Evolutionary conservation across 2,888 invertebrate genomes (phyloP).

Genomic region (Invenusta paracnida): DNA sequence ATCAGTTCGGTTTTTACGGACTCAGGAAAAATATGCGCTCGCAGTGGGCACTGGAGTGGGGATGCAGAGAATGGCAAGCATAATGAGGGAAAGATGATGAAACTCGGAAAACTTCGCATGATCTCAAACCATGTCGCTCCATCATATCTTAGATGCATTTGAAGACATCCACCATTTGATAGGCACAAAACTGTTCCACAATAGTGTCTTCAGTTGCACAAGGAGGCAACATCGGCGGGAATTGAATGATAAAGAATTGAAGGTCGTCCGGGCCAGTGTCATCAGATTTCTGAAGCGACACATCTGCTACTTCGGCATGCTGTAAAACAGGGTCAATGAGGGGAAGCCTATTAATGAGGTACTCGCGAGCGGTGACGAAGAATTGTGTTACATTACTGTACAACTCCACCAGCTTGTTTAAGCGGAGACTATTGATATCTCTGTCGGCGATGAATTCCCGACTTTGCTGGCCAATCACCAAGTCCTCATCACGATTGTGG

Average conservation of each 20-base stretch:
- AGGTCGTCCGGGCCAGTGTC: background rate
- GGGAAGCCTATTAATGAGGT: background rate
- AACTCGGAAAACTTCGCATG: background rate
- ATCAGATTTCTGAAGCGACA: background rate
- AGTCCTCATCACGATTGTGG: background rate
- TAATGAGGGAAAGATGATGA: background rate
- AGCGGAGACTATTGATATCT: background rate
- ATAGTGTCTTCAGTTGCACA: too few relatives aligned
- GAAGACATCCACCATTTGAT: background rate
- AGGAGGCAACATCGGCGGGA: too few relatives aligned
- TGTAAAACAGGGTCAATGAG: background rate
- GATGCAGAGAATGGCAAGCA: background rate
- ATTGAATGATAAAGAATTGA: background rate
- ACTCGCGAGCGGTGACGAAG: background rate
- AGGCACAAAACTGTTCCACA: background rate
- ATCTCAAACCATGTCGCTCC: background rate
- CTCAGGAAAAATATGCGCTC: background rate
- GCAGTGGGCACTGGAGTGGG: background rate
- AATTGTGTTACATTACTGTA: background rate
- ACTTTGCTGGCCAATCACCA: background rate
- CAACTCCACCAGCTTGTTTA: background rate
- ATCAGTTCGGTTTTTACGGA: background rate
- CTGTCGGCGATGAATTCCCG: background rate
- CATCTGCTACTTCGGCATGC: background rate
- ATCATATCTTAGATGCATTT: background rate